These are phyloP conservation scores for Sebastes kiyomatsui DNA, from an alignment of 2,797 vertebrate species.

Conservation along the genomic window DNA sequence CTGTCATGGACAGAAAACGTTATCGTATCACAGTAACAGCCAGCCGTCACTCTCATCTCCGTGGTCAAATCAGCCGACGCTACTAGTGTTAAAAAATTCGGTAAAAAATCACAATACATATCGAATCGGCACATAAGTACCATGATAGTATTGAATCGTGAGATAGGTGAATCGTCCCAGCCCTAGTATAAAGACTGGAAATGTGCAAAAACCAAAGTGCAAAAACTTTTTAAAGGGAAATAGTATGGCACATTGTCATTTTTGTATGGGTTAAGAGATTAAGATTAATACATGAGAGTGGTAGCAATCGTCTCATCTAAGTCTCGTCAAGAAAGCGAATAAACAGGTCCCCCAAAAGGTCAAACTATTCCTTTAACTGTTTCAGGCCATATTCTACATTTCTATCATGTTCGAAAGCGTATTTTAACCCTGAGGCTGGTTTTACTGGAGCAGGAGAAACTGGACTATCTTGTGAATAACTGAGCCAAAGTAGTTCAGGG, in stretches of 20 bases:
- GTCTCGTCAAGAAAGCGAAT: neutral
- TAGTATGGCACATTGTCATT: neutral
- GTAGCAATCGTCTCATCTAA: neutral
- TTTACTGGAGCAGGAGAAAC: constrained; percentile 6
- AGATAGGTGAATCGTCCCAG: too few relatives aligned
- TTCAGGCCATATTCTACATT: neutral
- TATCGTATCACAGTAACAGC: too few relatives aligned
- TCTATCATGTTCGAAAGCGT: neutral
- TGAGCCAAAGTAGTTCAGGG: constrained; percentile 22
- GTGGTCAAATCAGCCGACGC: too few relatives aligned
- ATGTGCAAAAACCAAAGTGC: neutral
- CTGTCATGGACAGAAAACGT: too few relatives aligned
- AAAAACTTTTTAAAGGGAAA: neutral
- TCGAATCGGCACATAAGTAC: too few relatives aligned
- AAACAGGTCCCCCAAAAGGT: too few relatives aligned
- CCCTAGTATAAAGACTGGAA: neutral
- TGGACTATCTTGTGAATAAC: neutral
- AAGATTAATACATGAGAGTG: neutral
- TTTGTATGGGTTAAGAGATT: neutral
- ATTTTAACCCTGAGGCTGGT: neutral
- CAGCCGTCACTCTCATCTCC: too few relatives aligned
- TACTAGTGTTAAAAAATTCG: too few relatives aligned
- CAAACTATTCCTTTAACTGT: too few relatives aligned
- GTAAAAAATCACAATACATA: too few relatives aligned
- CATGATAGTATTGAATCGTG: too few relatives aligned